Conservation (phyloP, 2,888 invertebrate genomes). For the Neria commutata region DNA sequence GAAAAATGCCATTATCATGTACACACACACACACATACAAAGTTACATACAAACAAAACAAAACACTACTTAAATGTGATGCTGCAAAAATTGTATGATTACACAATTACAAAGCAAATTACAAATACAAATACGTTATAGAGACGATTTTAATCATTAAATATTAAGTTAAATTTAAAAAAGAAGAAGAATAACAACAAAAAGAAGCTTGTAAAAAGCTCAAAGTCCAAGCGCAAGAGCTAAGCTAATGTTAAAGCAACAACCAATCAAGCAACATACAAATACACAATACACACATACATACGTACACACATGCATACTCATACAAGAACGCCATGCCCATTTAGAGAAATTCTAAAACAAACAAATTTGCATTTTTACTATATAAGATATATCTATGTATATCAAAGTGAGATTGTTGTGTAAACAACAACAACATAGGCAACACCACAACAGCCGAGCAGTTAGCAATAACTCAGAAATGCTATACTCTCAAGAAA, state of each 20-base stretch:
- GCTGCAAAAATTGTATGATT: slow-evolving; percentile 4
- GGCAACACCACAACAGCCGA: neutral
- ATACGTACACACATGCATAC: neutral
- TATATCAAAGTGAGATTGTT: too few species aligned
- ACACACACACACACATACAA: neutral
- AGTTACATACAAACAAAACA: neutral
- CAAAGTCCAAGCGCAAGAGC: neutral
- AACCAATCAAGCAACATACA: neutral
- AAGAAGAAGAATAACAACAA: neutral
- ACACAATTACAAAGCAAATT: neutral
- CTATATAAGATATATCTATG: too few species aligned
- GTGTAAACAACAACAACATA: neutral
- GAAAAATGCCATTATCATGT: slow-evolving; percentile 2
- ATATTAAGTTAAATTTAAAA: neutral
- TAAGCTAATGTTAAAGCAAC: neutral
- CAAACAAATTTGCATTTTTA: too few species aligned
- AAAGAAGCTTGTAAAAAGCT: neutral
- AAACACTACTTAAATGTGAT: slow-evolving; percentile 9
- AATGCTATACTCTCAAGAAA: neutral
- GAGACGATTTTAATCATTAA: neutral
- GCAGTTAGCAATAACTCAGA: neutral
- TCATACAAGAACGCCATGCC: neutral
- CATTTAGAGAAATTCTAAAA: slow-evolving; percentile 1
- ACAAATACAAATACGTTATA: neutral
- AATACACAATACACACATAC: neutral